Evolutionary conservation across 2,888 invertebrate genomes (phyloP).

Genomic region (Salticus scenicus): DNA sequence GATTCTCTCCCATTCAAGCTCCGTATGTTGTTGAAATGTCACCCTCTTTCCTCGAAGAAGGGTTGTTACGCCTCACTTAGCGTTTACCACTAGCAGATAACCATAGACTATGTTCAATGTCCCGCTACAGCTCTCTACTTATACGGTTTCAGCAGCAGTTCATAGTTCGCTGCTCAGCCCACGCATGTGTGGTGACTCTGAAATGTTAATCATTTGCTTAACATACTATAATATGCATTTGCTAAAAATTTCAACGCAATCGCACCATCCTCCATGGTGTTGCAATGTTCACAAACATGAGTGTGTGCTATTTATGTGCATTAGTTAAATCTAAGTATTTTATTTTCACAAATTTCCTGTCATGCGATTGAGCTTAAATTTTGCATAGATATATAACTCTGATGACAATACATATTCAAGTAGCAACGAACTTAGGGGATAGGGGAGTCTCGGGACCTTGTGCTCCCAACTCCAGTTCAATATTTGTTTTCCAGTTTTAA

Average conservation of each 20-base stretch:
- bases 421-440: too few species aligned
- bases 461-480: too few species aligned
- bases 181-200: background rate
- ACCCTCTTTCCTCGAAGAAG: background rate
- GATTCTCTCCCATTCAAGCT: background rate
- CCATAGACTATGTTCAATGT: background rate
- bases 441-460: too few species aligned
- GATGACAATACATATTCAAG: too few species aligned
- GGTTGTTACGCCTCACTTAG: background rate
- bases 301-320: too few species aligned
- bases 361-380: too few species aligned
- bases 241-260: background rate
- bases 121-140: background rate
- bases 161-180: background rate
- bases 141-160: background rate
- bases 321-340: too few species aligned
- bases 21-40: background rate
- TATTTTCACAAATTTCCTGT: too few species aligned
- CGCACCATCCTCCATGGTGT: background rate
- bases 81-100: slow-evolving; percentile 3
- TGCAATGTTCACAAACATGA: background rate
- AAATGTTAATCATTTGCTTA: slow-evolving; percentile 8
- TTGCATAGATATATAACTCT: too few species aligned
- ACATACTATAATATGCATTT: background rate
- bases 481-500: too few species aligned